Evolutionary conservation across 2,888 invertebrate species (phyloP), one percentile per base, ranked within the genome.

Genomic region (Eupithecia insigniata): DNA sequence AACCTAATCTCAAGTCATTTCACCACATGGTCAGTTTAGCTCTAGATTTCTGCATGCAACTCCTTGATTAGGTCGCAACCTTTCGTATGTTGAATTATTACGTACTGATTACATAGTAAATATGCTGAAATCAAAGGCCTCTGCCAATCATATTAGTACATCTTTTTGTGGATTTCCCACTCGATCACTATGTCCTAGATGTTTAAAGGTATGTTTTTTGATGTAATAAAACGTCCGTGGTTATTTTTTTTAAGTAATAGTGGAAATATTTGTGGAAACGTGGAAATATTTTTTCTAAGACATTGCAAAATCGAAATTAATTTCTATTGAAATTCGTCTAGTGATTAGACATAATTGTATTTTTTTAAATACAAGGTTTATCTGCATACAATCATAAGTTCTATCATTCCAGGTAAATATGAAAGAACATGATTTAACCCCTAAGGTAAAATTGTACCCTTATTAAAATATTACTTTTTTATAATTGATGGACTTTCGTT

Each of bases 31-130:
- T 43, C 32, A 51, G 66, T 62, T 34, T 55, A 26, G 62, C 18
- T 69, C 66, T 67, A 67, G 43, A 67, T 58, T 62, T 73, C 64
- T 73, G 46, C 62, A n/a, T 69, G 28, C 72, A 16, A 32, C 62
- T 64, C 55, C 55, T 64, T 71, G 72, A 66, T 72, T 69, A 69
- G 72, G 66, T 72, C 66, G 32, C 64, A 58, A 73, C 72, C 72
- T 73, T 70, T 73, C 66, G 61, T 22, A 34, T 61, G 61, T 46
- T 55, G 55, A 22, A 51, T 55, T 55, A 55, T 26, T 51, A 51
- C 55, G 61, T 18, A 32, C 61, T 62, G 32, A 64, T 64, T 64
- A 36, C 64, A 64, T 64, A 30, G 64, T 5, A 39, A 30, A 14
- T 61, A 26, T 64, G 64, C 64, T 64, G 64, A 14, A 64, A 64